Conservation (phyloP, 2,888 invertebrate genomes). For the Drosophila kanekoi region DNA sequence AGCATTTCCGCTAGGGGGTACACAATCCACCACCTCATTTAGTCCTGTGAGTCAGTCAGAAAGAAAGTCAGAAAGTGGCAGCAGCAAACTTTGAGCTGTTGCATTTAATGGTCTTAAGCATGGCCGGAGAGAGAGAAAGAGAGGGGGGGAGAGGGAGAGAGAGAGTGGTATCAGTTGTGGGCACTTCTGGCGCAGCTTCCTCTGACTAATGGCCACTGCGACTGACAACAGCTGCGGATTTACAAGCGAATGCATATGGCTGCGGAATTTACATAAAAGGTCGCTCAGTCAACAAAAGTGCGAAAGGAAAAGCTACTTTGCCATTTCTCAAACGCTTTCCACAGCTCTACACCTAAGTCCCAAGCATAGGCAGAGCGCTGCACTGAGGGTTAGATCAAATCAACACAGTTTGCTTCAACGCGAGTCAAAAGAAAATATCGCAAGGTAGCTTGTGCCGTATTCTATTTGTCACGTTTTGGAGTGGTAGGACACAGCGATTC, state of each 20-base stretch:
- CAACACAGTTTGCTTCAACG: slow-evolving; percentile 10
- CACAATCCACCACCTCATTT: slow-evolving; percentile 33
- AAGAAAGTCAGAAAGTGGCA: slow-evolving; percentile 27
- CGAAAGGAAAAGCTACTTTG: slow-evolving; percentile 35
- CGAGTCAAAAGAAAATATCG: slow-evolving; percentile 4
- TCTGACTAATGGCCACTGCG: slow-evolving; percentile 77
- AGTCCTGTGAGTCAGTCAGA: slow-evolving; percentile 24
- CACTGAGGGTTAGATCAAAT: slow-evolving; percentile 25
- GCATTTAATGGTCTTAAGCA: slow-evolving; percentile 68
- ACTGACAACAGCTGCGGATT: slow-evolving; percentile 80
- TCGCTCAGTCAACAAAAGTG: slow-evolving; percentile 65
- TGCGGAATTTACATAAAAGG: slow-evolving; percentile 69
- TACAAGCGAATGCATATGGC: slow-evolving; percentile 74
- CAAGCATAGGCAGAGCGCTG: slow-evolving; percentile 9
- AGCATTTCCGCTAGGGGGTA: slow-evolving; percentile 58
- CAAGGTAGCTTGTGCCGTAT: slow-evolving; percentile 8
- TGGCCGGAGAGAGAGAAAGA: background rate
- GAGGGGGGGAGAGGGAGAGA: background rate
- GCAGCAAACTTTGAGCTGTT: slow-evolving; percentile 64
- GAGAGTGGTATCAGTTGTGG: slow-evolving; percentile 31
- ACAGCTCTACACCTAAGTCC: background rate
- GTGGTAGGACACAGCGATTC: background rate
- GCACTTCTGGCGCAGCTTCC: slow-evolving; percentile 50
- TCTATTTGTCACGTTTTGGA: background rate
- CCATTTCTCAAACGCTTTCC: slow-evolving; percentile 49